Base-by-base conservation (phyloP, 2,113 vertebrate genomes). In the Anthoscopus minutus region DNA sequence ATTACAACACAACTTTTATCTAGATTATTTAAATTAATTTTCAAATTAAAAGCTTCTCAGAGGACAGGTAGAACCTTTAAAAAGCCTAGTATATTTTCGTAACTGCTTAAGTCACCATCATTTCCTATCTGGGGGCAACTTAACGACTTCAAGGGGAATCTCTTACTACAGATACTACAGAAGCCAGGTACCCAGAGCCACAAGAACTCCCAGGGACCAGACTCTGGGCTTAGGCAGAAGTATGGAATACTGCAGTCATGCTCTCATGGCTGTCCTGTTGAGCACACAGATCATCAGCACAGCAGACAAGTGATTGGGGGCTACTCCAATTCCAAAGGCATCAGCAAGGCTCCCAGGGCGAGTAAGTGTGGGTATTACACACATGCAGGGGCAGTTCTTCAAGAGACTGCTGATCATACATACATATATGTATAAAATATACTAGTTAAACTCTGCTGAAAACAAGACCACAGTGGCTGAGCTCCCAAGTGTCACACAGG, bases 281-380 rank as follows among this genome's bases (percentile, higher is more conserved):
- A 33, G 57, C 30, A 38, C 60, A 33, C 8, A 33, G 62, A 44
- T 25, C 33, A 19, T 13, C 42, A 67, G 60, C 61, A 70, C 35
- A 60, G 38, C 72, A 80, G 31, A 76, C 0, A 0, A 53, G 6
- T 15, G 40, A 10, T 0, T 8, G 3, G 5, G 15, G 17, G 11
- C 56, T 40, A 28, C 35, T 72, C 33, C 33, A 8, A 21, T 33
- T 24, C 66, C 72, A 86, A 80, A 67, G 15, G 25, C 47, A 60
- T 4, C 48, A 58, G 33, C 22, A 50, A 74, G 53, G 35, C 40
- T 88, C 35, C 38, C 13, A 17, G 28, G 47, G 53, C 61, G 10
- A 53, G 23, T 2, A 24, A 44, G 23, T 5, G 19, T 23, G 27
- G 25, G 20, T 25, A 38, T 31, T 13, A 70, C 1, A 6, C 61